Evolutionary conservation across 2,113 vertebrate genomes (phyloP).

Genomic region (Microcebus lehilahytsara): DNA sequence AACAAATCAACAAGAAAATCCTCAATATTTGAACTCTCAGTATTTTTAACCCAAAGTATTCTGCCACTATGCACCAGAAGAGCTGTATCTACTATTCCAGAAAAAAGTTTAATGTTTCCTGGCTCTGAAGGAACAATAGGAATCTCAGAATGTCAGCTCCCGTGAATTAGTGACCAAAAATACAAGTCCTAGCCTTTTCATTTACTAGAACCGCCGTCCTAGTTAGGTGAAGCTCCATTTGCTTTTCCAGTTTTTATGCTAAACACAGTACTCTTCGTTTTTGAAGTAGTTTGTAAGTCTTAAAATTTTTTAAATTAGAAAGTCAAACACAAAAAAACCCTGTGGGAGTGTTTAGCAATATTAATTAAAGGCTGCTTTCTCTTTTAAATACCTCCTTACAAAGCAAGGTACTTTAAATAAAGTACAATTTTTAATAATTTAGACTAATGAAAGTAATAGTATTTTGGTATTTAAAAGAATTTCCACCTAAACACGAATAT

Average conservation of each 20-base stretch:
- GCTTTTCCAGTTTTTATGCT: not conserved
- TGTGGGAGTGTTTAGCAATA: not conserved
- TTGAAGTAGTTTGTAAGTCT: not conserved
- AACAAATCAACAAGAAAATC: not conserved
- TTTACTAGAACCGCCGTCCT: not conserved
- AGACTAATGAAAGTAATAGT: conserved; percentile 17
- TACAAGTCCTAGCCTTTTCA: not conserved
- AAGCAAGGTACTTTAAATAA: conserved; percentile 2
- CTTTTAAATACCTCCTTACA: not conserved
- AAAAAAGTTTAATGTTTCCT: not conserved
- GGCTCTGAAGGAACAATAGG: not conserved
- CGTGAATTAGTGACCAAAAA: not conserved
- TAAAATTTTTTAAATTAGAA: not conserved
- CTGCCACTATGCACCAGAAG: not conserved
- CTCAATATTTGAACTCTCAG: not conserved
- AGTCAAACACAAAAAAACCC: not conserved
- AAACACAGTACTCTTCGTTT: not conserved
- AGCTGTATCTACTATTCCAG: not conserved
- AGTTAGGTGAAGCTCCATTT: not conserved
- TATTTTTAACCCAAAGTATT: not conserved
- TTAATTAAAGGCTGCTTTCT: not conserved
- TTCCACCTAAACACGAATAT: not conserved
- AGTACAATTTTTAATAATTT: conserved; percentile 19
- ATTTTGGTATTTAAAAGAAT: not conserved
- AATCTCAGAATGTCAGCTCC: not conserved